These are phyloP conservation scores for Phrynocephalus vlangalii DNA, from an alignment of 2,797 vertebrate genomes.

Conservation along the genomic window DNA sequence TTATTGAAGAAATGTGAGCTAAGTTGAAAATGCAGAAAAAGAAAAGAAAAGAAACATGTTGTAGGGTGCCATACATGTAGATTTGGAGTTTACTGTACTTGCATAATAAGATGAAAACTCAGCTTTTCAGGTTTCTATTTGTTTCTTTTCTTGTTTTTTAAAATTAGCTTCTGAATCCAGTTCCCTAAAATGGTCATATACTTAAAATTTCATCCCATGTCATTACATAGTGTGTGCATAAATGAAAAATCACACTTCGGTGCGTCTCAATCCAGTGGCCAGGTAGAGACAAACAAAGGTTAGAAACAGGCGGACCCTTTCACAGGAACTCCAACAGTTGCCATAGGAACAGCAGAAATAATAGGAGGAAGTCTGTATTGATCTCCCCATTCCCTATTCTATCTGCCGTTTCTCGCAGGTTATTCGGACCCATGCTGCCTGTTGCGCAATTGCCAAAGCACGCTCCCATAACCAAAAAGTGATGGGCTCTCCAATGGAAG, in stretches of 20 bases:
- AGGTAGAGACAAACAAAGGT: conserved; percentile 65
- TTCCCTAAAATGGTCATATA: conserved; percentile 6
- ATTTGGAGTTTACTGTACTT: conserved; percentile 38
- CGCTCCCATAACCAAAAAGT: rapidly evolving
- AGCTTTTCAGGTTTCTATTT: background rate
- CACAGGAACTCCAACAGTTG: conserved; percentile 47
- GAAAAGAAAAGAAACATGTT: conserved; percentile 21
- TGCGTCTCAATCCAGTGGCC: conserved; percentile 40
- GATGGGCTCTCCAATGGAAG: conserved; percentile 27
- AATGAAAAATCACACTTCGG: conserved; percentile 46
- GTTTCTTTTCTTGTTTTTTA: background rate
- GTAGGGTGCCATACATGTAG: background rate
- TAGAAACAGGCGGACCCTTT: conserved; percentile 55
- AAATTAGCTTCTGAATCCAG: background rate
- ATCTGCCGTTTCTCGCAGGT: conserved; percentile 27
- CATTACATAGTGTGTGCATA: conserved; percentile 33
- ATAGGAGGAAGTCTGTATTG: conserved; percentile 39
- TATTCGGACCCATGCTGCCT: background rate
- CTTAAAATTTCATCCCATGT: conserved; percentile 14
- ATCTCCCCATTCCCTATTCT: conserved; percentile 47
- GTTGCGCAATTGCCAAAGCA: background rate
- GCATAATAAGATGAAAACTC: conserved; percentile 35
- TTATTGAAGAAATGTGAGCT: conserved; percentile 37
- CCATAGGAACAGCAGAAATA: conserved; percentile 49
- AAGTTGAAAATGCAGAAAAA: conserved; percentile 30